phyloP scores from a whole-genome alignment of 1,140 invertebrate species.

The Eumeta japonica region DNA sequence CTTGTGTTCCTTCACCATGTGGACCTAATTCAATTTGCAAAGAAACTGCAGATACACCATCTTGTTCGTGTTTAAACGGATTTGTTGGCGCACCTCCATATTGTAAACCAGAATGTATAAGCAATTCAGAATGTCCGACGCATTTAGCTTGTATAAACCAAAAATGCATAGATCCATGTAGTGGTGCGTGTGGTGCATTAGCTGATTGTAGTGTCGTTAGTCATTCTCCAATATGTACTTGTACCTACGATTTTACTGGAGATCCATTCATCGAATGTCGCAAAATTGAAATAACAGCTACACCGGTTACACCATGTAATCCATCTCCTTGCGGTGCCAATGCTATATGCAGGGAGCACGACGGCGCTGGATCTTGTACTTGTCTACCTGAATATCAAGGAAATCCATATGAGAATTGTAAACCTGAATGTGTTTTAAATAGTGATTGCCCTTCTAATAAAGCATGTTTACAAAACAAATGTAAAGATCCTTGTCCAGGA shows the following conservation, averaged over 20 bases:
- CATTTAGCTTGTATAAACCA: slow-evolving; percentile 65
- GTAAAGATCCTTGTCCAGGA: slow-evolving; percentile 69
- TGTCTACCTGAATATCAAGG: slow-evolving; percentile 72
- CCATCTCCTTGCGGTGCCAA: slow-evolving; percentile 79
- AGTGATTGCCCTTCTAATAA: slow-evolving; percentile 67
- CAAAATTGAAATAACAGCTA: slow-evolving; percentile 41
- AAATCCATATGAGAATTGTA: slow-evolving; percentile 72
- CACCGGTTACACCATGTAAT: slow-evolving; percentile 62
- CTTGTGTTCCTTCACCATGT: slow-evolving; percentile 67
- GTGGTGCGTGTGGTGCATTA: slow-evolving; percentile 61
- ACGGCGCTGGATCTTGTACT: slow-evolving; percentile 71
- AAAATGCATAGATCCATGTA: slow-evolving; percentile 65
- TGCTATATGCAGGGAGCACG: slow-evolving; percentile 74
- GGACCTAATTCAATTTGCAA: slow-evolving; percentile 65
- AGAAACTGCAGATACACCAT: slow-evolving; percentile 58
- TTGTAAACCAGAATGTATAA: slow-evolving; percentile 67
- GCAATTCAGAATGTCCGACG: slow-evolving; percentile 63
- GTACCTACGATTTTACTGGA: slow-evolving; percentile 61
- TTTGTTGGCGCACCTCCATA: slow-evolving; percentile 63
- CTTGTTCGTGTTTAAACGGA: slow-evolving; percentile 62
- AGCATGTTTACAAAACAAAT: slow-evolving; percentile 70
- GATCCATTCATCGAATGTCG: slow-evolving; percentile 62
- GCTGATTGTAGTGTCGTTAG: slow-evolving; percentile 62
- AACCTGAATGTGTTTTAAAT: slow-evolving; percentile 72
- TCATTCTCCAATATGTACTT: slow-evolving; percentile 64